Percentiles rank a stretch among this genome's conserved stretches.
These are phyloP conservation scores for Asobara japonica DNA, from an alignment of 1,140 invertebrate species.

Conservation along the genomic window DNA sequence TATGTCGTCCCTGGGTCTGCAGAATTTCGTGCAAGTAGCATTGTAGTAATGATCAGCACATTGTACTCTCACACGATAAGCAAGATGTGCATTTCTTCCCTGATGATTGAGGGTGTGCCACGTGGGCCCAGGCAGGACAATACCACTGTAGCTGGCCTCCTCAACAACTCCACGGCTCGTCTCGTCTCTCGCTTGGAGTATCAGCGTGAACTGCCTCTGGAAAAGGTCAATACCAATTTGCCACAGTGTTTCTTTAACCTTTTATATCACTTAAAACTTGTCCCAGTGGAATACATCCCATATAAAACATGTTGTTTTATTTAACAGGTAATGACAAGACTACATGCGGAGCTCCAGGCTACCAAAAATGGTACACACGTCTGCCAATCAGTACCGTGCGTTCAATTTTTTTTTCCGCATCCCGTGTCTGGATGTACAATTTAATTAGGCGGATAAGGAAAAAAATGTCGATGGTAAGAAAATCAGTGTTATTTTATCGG, in stretches of 20 bases:
- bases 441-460: neutral
- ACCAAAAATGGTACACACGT: neutral
- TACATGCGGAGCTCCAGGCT: neutral
- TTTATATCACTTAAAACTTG: slow-evolving; percentile 17
- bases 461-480: neutral
- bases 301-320: slow-evolving; percentile 3
- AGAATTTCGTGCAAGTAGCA: slow-evolving; percentile 92
- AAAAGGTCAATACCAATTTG: slow-evolving; percentile 62
- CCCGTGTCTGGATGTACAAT: neutral
- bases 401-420: neutral
- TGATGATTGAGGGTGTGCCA: slow-evolving; percentile 91
- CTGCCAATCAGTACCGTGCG: neutral
- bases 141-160: slow-evolving; percentile 88
- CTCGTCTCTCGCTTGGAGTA: slow-evolving; percentile 89
- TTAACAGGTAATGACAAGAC: slow-evolving; percentile 2
- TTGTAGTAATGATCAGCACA: slow-evolving; percentile 95
- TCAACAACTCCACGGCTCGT: slow-evolving; percentile 81
- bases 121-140: slow-evolving; percentile 85
- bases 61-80: slow-evolving; percentile 88
- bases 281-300: slow-evolving; percentile 4
- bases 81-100: slow-evolving; percentile 78
- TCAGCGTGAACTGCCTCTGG: slow-evolving; percentile 91
- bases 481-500: too few species aligned
- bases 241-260: slow-evolving; percentile 29
- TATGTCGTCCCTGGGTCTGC: slow-evolving; percentile 88